A percentile compares a stretch with the other conserved stretches of the same genome.
These are phyloP conservation scores for Podabrus alpinus DNA, from an alignment of 2,888 invertebrate genomes.

Conservation along the genomic window DNA sequence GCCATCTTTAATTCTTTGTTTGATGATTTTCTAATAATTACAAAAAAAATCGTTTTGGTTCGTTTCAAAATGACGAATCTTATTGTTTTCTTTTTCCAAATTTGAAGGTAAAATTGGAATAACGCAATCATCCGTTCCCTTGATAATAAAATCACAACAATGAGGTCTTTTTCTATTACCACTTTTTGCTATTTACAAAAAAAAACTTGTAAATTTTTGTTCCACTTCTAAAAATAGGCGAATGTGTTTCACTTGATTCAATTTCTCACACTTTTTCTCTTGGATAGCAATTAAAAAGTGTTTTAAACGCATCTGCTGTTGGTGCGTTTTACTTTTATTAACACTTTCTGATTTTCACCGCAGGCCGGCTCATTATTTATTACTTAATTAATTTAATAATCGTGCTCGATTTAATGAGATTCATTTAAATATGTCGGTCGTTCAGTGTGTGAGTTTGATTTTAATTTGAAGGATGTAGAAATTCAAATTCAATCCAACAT, in stretches of 20 bases:
- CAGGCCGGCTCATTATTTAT: background rate
- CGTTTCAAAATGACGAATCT: background rate
- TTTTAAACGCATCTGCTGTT: background rate
- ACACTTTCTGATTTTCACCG: background rate
- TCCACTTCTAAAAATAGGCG: background rate
- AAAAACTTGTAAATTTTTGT: background rate
- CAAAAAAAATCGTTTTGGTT: background rate
- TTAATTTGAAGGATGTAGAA: background rate
- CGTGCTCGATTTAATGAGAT: background rate
- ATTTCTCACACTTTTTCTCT: background rate
- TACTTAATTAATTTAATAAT: background rate
- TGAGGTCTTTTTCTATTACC: no score
- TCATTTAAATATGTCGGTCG: background rate
- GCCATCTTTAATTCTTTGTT: background rate
- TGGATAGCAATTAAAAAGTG: background rate
- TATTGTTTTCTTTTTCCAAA: no score
- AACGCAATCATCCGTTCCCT: no score
- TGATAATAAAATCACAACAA: no score
- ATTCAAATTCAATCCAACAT: background rate
- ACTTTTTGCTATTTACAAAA: background rate
- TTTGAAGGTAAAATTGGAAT: no score
- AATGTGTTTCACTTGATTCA: background rate
- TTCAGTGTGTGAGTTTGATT: background rate
- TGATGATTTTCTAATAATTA: background rate
- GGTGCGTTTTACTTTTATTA: background rate